These are phyloP conservation scores for Acanthosepion pharaonis DNA, from an alignment of 2,888 invertebrate genomes.

Conservation along the genomic window DNA sequence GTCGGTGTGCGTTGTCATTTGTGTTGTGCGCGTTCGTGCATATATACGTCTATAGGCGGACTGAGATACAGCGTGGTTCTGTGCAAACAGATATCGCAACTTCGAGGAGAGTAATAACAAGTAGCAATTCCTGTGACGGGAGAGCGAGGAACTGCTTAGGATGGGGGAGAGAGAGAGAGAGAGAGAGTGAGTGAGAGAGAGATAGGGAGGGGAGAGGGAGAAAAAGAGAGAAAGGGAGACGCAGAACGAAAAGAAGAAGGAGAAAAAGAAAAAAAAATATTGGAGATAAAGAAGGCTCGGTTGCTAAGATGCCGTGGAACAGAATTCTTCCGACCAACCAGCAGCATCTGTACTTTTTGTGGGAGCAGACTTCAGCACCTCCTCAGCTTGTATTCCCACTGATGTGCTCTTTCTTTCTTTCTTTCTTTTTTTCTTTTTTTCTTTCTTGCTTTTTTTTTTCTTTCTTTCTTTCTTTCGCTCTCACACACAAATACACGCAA, in stretches of 20 bases:
- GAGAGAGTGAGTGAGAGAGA: not conserved
- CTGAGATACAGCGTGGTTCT: not conserved
- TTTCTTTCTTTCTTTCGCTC: not conserved
- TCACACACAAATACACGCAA: not conserved
- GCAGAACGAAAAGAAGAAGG: not conserved
- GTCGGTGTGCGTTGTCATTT: not conserved
- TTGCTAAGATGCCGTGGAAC: not conserved
- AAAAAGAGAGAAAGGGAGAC: too few species aligned
- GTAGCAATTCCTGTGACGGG: not conserved
- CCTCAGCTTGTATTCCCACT: not conserved
- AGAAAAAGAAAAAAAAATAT: not conserved
- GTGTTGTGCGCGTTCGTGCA: not conserved
- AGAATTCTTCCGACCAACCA: not conserved
- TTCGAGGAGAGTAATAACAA: not conserved
- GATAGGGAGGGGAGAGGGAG: too few species aligned
- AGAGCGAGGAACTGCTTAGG: not conserved
- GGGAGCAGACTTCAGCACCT: not conserved
- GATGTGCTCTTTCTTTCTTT: not conserved
- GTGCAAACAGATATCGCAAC: not conserved
- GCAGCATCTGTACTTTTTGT: not conserved
- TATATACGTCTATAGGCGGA: not conserved
- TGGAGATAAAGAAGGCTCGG: not conserved
- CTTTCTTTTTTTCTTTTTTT: not conserved
- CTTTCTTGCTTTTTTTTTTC: not conserved
- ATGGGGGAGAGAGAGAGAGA: too few species aligned